These are phyloP conservation scores for Manis crassicaudata DNA, from an alignment of 2,797 vertebrate genomes.

Conservation along the genomic window DNA sequence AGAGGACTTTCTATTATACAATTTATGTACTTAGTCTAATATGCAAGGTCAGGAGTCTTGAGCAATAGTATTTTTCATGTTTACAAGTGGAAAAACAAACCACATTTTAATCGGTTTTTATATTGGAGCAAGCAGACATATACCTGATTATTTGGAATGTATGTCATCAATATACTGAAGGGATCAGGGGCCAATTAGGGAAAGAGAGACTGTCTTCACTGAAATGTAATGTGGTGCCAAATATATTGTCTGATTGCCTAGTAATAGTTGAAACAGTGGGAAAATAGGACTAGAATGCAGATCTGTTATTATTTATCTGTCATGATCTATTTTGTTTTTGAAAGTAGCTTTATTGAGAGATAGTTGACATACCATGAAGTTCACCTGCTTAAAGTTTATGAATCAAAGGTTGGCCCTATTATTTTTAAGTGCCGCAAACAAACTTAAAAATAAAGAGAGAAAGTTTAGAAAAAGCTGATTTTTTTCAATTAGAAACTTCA, in stretches of 20 bases:
- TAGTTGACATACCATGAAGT: background rate
- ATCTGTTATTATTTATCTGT: background rate
- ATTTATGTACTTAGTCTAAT: background rate
- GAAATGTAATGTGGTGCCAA: background rate
- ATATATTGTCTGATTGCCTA: background rate
- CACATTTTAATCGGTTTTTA: background rate
- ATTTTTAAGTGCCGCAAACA: background rate
- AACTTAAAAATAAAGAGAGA: background rate
- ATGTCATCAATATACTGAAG: background rate
- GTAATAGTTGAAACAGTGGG: conserved; percentile 1
- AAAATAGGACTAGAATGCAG: background rate
- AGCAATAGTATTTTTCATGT: conserved; percentile 20
- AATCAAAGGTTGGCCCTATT: background rate
- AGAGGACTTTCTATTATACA: background rate
- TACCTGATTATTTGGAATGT: background rate
- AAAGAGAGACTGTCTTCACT: background rate
- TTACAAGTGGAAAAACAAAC: conserved; percentile 21
- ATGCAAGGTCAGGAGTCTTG: background rate
- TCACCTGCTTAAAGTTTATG: background rate
- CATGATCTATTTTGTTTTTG: background rate
- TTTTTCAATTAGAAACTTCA: background rate
- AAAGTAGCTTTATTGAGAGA: background rate
- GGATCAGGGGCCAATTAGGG: background rate
- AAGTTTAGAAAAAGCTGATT: background rate
- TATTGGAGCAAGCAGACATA: background rate